Base-by-base conservation (phyloP, 2,888 invertebrate species). In the Drosophila borealis region DNA sequence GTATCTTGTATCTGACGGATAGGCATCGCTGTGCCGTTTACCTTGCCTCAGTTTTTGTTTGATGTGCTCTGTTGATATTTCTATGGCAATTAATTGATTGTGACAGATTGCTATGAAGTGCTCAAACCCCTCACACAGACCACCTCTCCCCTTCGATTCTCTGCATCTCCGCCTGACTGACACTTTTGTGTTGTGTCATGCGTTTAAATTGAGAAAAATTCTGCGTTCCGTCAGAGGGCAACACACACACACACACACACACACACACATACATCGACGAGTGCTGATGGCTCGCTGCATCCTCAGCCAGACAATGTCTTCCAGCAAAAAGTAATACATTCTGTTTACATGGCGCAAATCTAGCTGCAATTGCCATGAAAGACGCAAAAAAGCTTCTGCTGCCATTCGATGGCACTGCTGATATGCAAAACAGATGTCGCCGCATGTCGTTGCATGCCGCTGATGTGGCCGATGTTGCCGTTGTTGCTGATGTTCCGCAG, bases 21-120 rank as follows among this genome's bases (percentile, higher is more conserved):
- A 70, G 74, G 74, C 80, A 82, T 74, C 82, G 62, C 62, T 51
- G 44, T 60, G 65, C 71, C 71, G 54, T 76, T 71, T 73, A 81
- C 85, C 84, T 78, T 70, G 57, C 63, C 36, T 51, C 61, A 60
- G 46, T 74, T 76, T 57, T 2, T 77, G 76, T 87, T 81, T 84
- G 85, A 83, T 81, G 81, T 79, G 81, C 68, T 66, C 78, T 59
- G 84, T 76, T 87, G 76, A 87, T 87, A 76, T 75, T 87, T 84
- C 84, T 84, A 70, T 71, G 79, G 86, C 86, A 82, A 84, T 88
- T 84, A 84, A 84, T 88, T 85, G 86, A 88, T 88, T 84, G 88
- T 84, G 84, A 88, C 86, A 84, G 88, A 88, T 88, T 83, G 87
- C 84, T 72, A 76, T 78, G 81, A 83, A 83, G 70, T 77, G 65